Conservation (phyloP, 2,113 vertebrate genomes). For the Edolisoma coerulescens region DNA sequence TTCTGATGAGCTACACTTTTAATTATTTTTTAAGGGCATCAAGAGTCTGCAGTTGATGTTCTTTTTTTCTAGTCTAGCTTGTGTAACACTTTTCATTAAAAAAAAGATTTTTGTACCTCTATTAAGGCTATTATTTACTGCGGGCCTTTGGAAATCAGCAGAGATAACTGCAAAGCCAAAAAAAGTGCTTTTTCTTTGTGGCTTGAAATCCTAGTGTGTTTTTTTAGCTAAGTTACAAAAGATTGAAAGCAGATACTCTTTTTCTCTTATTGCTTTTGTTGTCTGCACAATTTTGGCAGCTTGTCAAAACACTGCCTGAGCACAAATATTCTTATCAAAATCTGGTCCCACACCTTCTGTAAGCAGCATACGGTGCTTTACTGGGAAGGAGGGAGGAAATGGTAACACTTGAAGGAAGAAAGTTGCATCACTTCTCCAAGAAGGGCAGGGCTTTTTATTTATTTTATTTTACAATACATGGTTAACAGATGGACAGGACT, state of each 20-base stretch:
- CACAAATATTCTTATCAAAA: slow-evolving; percentile 40
- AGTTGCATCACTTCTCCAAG: neutral
- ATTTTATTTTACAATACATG: neutral
- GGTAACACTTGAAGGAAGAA: neutral
- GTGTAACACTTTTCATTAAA: neutral
- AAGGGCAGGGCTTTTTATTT: neutral
- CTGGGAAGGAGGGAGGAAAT: neutral
- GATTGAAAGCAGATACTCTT: slow-evolving; percentile 20
- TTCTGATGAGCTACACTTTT: neutral
- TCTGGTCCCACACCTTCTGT: neutral
- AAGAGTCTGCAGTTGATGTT: neutral
- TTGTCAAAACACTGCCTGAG: slow-evolving; percentile 24
- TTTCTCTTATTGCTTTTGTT: slow-evolving; percentile 43
- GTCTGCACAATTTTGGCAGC: slow-evolving; percentile 42
- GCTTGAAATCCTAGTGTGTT: neutral
- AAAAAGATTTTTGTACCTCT: neutral
- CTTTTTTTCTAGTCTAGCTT: neutral
- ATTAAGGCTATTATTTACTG: neutral
- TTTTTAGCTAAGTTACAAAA: slow-evolving; percentile 41
- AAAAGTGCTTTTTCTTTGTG: slow-evolving; percentile 27
- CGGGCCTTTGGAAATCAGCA: neutral
- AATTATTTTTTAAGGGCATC: slow-evolving; percentile 18
- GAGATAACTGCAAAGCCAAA: neutral
- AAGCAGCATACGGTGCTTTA: accelerated
- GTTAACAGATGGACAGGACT: neutral